Evolutionary conservation across 2,113 vertebrate species (phyloP).

Genomic region (Lagopus leucura): DNA sequence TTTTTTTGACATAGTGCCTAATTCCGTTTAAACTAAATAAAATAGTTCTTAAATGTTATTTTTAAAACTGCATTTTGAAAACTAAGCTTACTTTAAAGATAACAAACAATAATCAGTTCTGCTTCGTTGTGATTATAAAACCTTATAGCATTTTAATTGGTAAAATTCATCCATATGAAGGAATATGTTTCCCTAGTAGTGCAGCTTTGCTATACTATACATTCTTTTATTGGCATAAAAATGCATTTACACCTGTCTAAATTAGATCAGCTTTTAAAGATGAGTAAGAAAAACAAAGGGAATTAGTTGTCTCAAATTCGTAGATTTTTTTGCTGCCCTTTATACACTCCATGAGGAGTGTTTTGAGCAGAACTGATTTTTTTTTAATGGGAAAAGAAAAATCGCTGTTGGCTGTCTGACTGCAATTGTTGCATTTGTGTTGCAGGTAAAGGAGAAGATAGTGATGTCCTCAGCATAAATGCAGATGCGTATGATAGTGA

Average conservation of each 20-base stretch:
- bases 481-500: conserved; percentile 96
- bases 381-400: not conserved
- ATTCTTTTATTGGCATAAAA: conserved; percentile 55
- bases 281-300: not conserved
- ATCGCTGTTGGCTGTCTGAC: not conserved
- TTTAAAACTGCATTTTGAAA: conserved; percentile 8
- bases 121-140: conserved; percentile 50
- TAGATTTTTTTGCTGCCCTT: not conserved
- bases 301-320: not conserved
- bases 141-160: conserved; percentile 57
- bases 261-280: conserved; percentile 46
- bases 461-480: conserved; percentile 95
- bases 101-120: conserved; percentile 41
- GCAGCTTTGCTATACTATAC: conserved; percentile 6
- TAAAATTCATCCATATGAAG: conserved; percentile 34
- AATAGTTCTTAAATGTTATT: not conserved
- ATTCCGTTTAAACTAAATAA: conserved; percentile 4
- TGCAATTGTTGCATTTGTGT: conserved; percentile 32
- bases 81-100: conserved; percentile 35
- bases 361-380: not conserved
- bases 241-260: conserved; percentile 38
- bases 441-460: conserved; percentile 91
- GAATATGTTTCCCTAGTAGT: conserved; percentile 44
- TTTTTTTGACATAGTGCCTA: not conserved
- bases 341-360: not conserved